Conservation (phyloP, 2,888 invertebrate species). For the Ecdyonurus torrentis region DNA sequence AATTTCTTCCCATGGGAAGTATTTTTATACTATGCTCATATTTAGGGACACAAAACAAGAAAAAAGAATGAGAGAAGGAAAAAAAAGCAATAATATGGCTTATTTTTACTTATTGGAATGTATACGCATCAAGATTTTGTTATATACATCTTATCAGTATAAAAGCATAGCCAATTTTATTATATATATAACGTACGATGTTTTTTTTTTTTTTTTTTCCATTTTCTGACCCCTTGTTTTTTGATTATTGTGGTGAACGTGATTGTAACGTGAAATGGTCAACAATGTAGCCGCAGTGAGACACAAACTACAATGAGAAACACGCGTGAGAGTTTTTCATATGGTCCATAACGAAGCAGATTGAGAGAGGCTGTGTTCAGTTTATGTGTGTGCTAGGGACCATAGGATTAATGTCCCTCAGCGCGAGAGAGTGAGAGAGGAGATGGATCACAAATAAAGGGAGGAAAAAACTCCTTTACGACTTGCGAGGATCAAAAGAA, state of each 20-base stretch:
- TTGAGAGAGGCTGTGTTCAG: not conserved
- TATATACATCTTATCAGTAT: no score
- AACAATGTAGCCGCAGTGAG: not conserved
- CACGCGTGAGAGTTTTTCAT: not conserved
- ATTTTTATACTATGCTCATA: not conserved
- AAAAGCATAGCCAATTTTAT: no score
- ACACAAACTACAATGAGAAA: not conserved
- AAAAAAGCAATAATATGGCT: not conserved
- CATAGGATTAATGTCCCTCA: not conserved
- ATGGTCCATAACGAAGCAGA: not conserved
- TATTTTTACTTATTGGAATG: not conserved
- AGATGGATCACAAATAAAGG: not conserved
- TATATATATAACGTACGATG: no score
- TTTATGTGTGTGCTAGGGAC: not conserved
- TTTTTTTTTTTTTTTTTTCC: no score
- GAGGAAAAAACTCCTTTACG: not conserved
- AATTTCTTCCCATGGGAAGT: not conserved
- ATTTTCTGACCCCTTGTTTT: no score
- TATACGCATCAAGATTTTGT: not conserved
- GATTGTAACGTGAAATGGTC: not conserved
- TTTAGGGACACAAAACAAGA: no score
- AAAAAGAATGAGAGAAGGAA: no score
- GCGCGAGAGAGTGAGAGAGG: not conserved
- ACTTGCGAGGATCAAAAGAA: not conserved
- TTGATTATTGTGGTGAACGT: no score